Evolutionary conservation across 2,888 invertebrate species (phyloP).

Genomic region (Alsophila aescularia): DNA sequence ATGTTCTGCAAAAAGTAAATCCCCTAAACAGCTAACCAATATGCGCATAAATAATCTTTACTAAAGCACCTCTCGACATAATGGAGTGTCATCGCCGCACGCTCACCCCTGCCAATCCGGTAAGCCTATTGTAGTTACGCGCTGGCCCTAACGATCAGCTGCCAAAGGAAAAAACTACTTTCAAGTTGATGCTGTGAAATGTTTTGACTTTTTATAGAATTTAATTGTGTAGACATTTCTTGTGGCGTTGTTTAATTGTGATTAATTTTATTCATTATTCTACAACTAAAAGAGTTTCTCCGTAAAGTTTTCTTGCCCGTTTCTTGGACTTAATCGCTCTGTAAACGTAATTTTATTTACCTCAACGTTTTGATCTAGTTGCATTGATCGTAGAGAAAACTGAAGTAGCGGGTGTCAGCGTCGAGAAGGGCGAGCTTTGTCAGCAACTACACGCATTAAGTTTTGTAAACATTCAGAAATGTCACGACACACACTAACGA

Average conservation of each 20-base stretch:
- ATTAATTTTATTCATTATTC: neutral
- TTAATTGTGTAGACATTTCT: too few relatives aligned
- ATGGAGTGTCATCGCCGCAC: conserved; percentile 66
- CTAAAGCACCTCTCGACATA: conserved; percentile 69
- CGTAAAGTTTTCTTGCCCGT: too few relatives aligned
- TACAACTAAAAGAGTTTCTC: too few relatives aligned
- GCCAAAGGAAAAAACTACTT: conserved; percentile 58
- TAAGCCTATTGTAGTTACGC: conserved; percentile 70
- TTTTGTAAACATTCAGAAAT: too few relatives aligned
- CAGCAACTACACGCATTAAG: too few relatives aligned
- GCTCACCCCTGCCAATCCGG: conserved; percentile 58
- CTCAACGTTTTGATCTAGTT: too few relatives aligned
- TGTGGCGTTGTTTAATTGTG: neutral
- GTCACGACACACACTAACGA: too few relatives aligned
- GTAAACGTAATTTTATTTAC: too few relatives aligned
- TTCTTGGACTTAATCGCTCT: too few relatives aligned
- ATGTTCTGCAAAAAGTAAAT: conserved; percentile 36
- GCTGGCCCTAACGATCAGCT: conserved; percentile 60
- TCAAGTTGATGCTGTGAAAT: conserved; percentile 33
- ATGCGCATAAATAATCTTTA: conserved; percentile 69
- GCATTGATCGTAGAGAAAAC: too few relatives aligned
- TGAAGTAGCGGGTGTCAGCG: too few relatives aligned
- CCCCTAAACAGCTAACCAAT: conserved; percentile 63
- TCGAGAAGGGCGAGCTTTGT: too few relatives aligned
- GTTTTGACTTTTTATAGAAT: conserved; percentile 34